Base-by-base conservation (phyloP, 1,140 invertebrate species). In the Zaprionus gabonicus region DNA sequence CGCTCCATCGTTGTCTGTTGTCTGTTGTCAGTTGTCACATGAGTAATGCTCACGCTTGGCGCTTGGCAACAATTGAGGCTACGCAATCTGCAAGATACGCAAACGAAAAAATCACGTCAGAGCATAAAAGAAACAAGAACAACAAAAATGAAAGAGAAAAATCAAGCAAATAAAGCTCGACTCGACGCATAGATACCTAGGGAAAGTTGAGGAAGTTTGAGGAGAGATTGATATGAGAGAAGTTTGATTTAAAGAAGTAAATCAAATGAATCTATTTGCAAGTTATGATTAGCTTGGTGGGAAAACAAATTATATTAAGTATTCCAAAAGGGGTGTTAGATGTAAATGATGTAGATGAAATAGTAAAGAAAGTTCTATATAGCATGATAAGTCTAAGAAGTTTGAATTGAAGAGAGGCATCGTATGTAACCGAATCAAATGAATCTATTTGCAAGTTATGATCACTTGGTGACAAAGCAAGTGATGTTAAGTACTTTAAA, bases 51-150 rank as follows among this genome's bases (percentile, higher is more conserved):
- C 46, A 28, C 17, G 20, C 49, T 44, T 44, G n/a, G n/a, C 60
- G 28, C 49, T 53, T 55, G 62, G 49, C 62, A 65, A 65, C 62
- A 65, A 53, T 17, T 49, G 31, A 13, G 7, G 31, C 62, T 53
- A 36, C 62, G 46, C 62, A 64, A 64, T 64, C 62, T 51, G 62
- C 20, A 64, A 64, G 62, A 64, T 64, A 53, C 62, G 62, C 60
- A 49, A 63, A 44, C 15, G 13, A 46, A 34, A 46, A 64, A 64
- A 64, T 64, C 46, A 13, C 49, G 31, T 64, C 31, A 53, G 49
- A 64, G 49, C 25, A 17, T 27, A 60, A 60, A 60, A 15, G 15
- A 60, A 15, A 60, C 17, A 34, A 10, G 1, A 23, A 23, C 23
- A 23, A 20, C n/a, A 51, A 23, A 20, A 51, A 17, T 3, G 38